Conservation (phyloP, 2,113 vertebrate genomes). For the Eretmodus cyanostictus region DNA sequence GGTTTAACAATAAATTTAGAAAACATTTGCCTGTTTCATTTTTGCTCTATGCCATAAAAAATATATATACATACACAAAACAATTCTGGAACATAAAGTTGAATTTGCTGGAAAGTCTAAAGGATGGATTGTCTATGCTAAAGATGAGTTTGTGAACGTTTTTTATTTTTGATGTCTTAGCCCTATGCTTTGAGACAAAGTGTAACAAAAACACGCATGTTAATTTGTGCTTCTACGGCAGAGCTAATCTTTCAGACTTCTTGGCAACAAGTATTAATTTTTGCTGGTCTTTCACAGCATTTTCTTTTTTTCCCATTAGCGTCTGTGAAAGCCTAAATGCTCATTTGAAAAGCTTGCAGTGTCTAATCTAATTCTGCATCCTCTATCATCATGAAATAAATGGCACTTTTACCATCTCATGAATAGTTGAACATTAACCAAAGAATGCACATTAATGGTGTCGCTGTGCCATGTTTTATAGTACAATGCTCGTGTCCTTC, state of each 20-base stretch:
- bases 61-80: background rate
- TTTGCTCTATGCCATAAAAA: background rate
- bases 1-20: background rate
- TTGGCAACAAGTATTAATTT: background rate
- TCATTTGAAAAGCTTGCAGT: background rate
- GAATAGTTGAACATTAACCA: background rate
- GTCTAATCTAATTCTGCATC: background rate
- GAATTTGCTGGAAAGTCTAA: background rate
- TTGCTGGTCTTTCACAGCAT: background rate
- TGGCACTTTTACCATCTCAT: background rate
- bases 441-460: background rate
- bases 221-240: background rate
- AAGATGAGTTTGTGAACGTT: background rate
- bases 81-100: background rate
- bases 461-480: background rate
- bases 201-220: background rate
- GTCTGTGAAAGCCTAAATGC: background rate
- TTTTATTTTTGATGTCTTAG: background rate
- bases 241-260: background rate
- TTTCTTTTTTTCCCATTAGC: background rate
- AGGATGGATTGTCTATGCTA: background rate
- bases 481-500: background rate
- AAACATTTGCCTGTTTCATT: background rate
- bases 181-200: background rate
- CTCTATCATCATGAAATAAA: background rate